Evolutionary conservation across 1,140 invertebrate species (phyloP), one percentile per base, ranked within the genome.

Genomic region (Drosophila oshimai): DNA sequence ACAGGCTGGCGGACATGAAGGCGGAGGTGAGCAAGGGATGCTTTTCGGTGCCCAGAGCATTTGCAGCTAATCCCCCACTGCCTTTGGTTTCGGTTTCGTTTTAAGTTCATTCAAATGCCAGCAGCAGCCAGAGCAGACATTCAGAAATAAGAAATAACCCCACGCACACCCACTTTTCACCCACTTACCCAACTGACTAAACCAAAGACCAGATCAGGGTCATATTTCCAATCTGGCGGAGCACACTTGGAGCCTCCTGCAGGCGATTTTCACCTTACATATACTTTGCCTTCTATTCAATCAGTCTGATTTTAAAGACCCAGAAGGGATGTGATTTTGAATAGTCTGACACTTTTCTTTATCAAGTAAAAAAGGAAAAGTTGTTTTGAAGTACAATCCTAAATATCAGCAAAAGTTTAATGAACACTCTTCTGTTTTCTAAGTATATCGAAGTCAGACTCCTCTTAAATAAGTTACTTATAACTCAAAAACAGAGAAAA

Each of bases 1-100:
- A 98, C 92, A 96, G 96, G 91, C 95, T 98, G 55, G 96, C 95
- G 24, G 96, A 98, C 92, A 92, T 98, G 10, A 96, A 97, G 92
- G 96, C 97, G 31, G 97, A 98, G 95, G 97, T 98, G 92, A 92
- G 91, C 64, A 5, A 22, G 22, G 2, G 12, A 7, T 33, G 31
- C 15, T 15, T 41, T 5, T 10, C n/a, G 17, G 13, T 22, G 42
- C n/a, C 5, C 18, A 31, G 6, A 26, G 34, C 62, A 53, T 12
- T 29, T n/a, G 26, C 31, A 36, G 12, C 34, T 28, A 15, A 44
- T 28, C 49, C 12, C 28, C 31, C 33, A 64, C 61, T 51, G 34
- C 49, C 55, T 67, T 88, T 60, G 49, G 46, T 80, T 83, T 75
- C 6, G 57, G 49, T 75, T 81, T 44, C 12, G 42, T 57, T 72